phyloP scores from a whole-genome alignment of 2,797 vertebrate species.

The Sebastes ruberrimus region DNA sequence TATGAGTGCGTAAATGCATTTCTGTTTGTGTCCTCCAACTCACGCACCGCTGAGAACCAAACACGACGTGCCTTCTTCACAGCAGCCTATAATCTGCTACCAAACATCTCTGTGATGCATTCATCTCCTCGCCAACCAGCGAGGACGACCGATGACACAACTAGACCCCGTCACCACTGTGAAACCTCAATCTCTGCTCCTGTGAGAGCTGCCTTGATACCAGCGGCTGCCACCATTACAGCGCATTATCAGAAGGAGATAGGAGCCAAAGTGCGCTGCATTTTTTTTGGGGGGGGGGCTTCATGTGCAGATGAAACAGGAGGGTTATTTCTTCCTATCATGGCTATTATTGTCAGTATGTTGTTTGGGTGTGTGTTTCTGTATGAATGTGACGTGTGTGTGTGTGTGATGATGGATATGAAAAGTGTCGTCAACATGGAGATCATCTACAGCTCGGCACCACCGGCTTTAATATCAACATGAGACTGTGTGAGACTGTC shows the following conservation, averaged over 20 bases:
- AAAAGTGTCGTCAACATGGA: not conserved
- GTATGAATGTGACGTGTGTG: not conserved
- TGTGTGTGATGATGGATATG: not conserved
- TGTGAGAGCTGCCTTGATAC: slow-evolving; percentile 5
- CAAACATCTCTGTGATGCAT: not conserved
- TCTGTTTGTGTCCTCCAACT: not conserved
- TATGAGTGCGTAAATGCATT: not conserved
- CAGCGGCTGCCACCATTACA: slow-evolving; percentile 45
- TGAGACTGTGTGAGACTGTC: not conserved
- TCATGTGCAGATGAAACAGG: slow-evolving; percentile 33
- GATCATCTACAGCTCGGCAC: not conserved
- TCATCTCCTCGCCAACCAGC: slow-evolving; percentile 1
- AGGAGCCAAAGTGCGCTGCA: slow-evolving; percentile 1
- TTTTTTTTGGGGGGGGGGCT: not conserved
- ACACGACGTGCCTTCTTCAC: not conserved
- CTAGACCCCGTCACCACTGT: not conserved
- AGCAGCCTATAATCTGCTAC: not conserved
- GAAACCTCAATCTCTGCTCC: slow-evolving; percentile 19
- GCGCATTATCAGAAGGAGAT: slow-evolving; percentile 32
- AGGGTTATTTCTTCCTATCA: slow-evolving; percentile 28
- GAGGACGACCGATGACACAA: not conserved
- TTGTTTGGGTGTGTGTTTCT: not conserved
- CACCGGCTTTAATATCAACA: not conserved
- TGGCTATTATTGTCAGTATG: slow-evolving; percentile 7
- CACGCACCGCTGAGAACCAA: not conserved